Conservation (phyloP, 53 echinoderm and acorn worm species). For the Antedon mediterranea region DNA sequence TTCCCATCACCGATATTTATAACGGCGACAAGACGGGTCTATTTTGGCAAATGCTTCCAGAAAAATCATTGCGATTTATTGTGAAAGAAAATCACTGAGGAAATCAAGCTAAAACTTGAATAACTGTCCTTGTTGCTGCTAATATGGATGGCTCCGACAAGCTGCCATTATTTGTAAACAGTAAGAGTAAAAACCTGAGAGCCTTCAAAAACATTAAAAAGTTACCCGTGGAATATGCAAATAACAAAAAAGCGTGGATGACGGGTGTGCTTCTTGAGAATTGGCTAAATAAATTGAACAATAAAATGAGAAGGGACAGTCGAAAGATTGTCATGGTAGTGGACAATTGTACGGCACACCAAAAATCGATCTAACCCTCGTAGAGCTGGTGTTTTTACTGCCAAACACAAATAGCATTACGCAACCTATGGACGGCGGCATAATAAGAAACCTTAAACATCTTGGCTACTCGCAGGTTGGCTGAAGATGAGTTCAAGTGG, state of each 20-base stretch:
- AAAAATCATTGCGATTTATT: conserved; percentile 22
- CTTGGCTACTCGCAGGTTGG: conserved; percentile 9
- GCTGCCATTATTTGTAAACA: neutral
- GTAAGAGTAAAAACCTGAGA: neutral
- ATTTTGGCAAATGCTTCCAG: conserved; percentile 26
- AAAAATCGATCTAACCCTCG: conserved; percentile 5
- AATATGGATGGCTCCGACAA: conserved; percentile 36
- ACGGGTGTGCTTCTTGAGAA: conserved; percentile 3
- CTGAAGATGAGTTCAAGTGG: conserved; percentile 28
- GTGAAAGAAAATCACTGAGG: conserved; percentile 16
- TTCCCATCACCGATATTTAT: conserved; percentile 30
- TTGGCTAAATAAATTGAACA: conserved; percentile 13
- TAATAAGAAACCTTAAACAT: conserved; percentile 16
- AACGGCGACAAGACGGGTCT: conserved; percentile 31
- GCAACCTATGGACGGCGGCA: conserved; percentile 18
- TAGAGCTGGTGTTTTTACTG: conserved; percentile 30
- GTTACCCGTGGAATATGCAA: conserved; percentile 12
- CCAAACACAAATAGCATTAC: conserved; percentile 18
- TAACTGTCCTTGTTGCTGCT: conserved; percentile 21
- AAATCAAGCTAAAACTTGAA: conserved; percentile 15
- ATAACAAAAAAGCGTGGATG: conserved; percentile 25
- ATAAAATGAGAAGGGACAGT: neutral
- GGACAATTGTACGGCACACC: conserved; percentile 33
- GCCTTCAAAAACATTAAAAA: conserved; percentile 9
- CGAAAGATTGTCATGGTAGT: conserved; percentile 27